These are phyloP conservation scores for Spisula solida DNA, from an alignment of 2,888 invertebrate genomes.

Conservation along the genomic window DNA sequence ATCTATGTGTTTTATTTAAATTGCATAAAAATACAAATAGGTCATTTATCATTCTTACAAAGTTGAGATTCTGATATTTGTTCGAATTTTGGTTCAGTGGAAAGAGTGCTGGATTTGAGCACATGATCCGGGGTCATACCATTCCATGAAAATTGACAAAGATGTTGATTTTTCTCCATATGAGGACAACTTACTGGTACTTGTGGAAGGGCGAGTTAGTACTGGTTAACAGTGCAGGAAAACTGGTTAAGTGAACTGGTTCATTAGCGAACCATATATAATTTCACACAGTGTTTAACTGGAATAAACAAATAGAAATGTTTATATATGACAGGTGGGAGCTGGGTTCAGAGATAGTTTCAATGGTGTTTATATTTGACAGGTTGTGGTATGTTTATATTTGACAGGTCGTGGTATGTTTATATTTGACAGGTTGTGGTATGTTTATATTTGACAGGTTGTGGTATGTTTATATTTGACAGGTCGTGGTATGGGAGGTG, in stretches of 20 bases:
- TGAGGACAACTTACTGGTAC: not conserved
- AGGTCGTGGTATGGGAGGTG: conserved; percentile 54
- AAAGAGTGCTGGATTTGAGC: not conserved
- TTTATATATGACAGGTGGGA: conserved; percentile 30
- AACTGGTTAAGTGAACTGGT: not conserved
- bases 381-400: too few species aligned
- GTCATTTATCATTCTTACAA: too few species aligned
- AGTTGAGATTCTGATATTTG: too few species aligned
- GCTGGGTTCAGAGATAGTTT: conserved; percentile 48
- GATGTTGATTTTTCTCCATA: not conserved
- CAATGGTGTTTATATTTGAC: too few species aligned
- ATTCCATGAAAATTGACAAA: not conserved
- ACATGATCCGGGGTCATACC: too few species aligned
- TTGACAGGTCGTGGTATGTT: too few species aligned
- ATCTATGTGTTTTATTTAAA: too few species aligned
- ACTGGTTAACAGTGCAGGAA: not conserved
- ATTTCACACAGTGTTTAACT: not conserved
- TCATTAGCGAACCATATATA: not conserved
- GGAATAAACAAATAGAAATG: not conserved
- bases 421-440: not conserved
- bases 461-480: not conserved
- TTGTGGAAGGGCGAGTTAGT: not conserved
- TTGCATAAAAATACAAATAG: too few species aligned
- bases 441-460: not conserved
- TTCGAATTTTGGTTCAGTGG: not conserved